Percentiles rank a stretch among this genome's conserved stretches.
Evolutionary conservation across 2,113 vertebrate genomes (phyloP).

Genomic region (Hylia prasina): DNA sequence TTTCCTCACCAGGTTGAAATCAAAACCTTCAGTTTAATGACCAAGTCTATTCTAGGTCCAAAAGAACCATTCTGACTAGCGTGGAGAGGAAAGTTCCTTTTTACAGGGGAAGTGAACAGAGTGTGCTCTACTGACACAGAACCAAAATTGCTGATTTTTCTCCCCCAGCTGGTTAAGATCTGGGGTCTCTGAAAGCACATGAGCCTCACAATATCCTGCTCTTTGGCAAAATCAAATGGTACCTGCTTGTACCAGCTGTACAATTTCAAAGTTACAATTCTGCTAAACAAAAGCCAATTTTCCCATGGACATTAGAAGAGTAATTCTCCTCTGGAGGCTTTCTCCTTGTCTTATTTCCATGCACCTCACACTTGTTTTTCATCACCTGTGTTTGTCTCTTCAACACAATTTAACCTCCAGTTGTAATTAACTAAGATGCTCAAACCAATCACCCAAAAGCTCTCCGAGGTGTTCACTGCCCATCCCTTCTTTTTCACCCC

Average conservation of each 20-base stretch:
- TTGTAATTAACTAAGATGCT: background rate
- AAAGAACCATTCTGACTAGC: background rate
- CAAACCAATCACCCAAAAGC: background rate
- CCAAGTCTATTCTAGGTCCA: background rate
- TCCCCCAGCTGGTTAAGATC: background rate
- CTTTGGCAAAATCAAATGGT: background rate
- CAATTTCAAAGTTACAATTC: background rate
- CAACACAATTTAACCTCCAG: background rate
- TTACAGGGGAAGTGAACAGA: background rate
- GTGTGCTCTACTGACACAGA: background rate
- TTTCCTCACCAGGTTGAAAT: background rate
- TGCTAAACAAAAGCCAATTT: background rate
- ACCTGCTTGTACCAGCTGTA: background rate
- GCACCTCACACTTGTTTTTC: background rate
- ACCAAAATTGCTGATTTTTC: background rate
- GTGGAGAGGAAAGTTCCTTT: background rate
- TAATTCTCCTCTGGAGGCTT: background rate
- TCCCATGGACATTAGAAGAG: background rate
- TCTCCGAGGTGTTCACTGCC: fast-evolving
- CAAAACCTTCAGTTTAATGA: background rate
- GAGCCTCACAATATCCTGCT: background rate
- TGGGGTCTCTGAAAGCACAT: background rate
- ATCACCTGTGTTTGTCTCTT: background rate
- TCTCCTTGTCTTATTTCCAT: background rate
- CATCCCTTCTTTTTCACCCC: background rate